Evolutionary conservation across 2,888 invertebrate species (phyloP), one percentile per base, ranked within the genome.

Genomic region (Pasiphila rectangulata): DNA sequence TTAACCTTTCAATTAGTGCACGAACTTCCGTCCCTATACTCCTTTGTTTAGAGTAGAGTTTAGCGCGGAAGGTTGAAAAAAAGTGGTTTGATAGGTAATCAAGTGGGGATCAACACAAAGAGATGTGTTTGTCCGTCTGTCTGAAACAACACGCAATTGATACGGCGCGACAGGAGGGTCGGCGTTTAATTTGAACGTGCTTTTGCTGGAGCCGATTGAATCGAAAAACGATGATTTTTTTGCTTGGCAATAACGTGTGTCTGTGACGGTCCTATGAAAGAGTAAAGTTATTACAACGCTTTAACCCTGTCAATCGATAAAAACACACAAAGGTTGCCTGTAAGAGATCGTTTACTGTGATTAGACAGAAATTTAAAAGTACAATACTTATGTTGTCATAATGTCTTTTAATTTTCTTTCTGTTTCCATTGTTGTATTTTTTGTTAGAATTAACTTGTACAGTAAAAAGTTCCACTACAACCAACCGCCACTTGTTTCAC

Each of bases 141-240:
- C 75, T 83, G 82, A 68, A 80, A 81, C 76, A 83, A 83, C 80
- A 77, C 68, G 68, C 73, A 72, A 50, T 75, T 79, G 82, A 82
- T 81, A 78, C 65, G 69, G 72, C 64, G 69, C 68, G 70, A 74
- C 73, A 75, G 79, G 72, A 69, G 64, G 62, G 64, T 63, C 36
- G 21, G 62, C 71, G 69, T 77, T 76, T 71, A 73, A 76, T 81
- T 78, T 72, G 63, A 61, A 59, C 54, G 55, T 56, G 57, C 52
- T 59, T 51, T 56, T 59, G 51, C 50, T 49, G 57, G 44, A 25
- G 24, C 37, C 40, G 45, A 51, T 57, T 53, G 46, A 39, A 55
- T 51, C 46, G 55, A 45, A 49, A 53, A 51, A 45, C 43, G 47
- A 47, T 41, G 59, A 51, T 51, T 57, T 63, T 62, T 65, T 58